Conservation (phyloP, 2,888 invertebrate species). For the Nymphalis urticae region DNA sequence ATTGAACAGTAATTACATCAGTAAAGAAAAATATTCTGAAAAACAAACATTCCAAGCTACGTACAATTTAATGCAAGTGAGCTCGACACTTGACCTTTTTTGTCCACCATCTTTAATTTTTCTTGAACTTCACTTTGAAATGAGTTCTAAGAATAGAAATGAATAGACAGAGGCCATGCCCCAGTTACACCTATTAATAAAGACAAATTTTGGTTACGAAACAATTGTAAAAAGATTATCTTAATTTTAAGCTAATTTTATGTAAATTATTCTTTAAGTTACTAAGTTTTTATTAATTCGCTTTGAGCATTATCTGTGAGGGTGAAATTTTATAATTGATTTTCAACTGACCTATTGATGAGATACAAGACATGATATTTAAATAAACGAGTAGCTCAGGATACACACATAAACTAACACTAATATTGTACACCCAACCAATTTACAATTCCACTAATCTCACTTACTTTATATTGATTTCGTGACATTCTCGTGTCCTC, state of each 20-base stretch:
- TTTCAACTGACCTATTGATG: too few relatives aligned
- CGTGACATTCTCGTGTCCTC: conserved; percentile 9
- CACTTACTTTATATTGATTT: neutral
- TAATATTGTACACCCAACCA: neutral
- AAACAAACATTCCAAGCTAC: conserved; percentile 30
- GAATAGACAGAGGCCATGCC: conserved; percentile 32
- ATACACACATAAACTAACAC: neutral
- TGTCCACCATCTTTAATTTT: conserved; percentile 34
- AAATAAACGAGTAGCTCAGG: too few relatives aligned
- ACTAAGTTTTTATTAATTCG: too few relatives aligned
- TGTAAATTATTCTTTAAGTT: too few relatives aligned
- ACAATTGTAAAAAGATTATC: neutral
- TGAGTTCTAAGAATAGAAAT: conserved; percentile 37
- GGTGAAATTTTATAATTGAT: too few relatives aligned
- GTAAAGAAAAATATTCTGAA: conserved; percentile 15
- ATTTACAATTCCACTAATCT: too few relatives aligned
- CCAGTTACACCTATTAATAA: conserved; percentile 27
- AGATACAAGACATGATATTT: too few relatives aligned
- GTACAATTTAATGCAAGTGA: conserved; percentile 32
- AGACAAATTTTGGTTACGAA: conserved; percentile 2
- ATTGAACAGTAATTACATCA: neutral
- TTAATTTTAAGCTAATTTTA: too few relatives aligned
- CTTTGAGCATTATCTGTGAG: too few relatives aligned
- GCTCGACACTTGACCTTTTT: conserved; percentile 34
- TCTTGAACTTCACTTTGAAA: conserved; percentile 36